A percentile compares a stretch with the other conserved stretches of the same genome.
Conservation (phyloP, 2,888 invertebrate species). For the Leptarthrus brevirostris region DNA sequence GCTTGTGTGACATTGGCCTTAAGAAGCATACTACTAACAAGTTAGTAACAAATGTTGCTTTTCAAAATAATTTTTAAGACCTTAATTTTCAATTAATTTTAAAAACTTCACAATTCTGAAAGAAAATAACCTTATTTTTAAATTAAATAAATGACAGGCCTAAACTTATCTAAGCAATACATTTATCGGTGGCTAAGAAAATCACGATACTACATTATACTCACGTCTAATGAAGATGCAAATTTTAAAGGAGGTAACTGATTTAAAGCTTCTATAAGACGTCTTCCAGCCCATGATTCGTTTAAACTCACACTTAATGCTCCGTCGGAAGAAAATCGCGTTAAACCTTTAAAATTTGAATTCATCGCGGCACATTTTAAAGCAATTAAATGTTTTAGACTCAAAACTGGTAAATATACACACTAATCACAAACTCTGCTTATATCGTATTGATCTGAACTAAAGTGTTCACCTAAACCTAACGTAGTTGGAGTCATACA, state of each 20-base stretch:
- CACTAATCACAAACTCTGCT: slow-evolving; percentile 11
- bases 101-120: too few species aligned
- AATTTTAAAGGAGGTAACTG: slow-evolving; percentile 61
- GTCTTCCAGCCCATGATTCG: slow-evolving; percentile 73
- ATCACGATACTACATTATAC: too few species aligned
- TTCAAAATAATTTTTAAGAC: too few species aligned
- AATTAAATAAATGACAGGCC: too few species aligned
- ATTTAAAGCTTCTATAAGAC: slow-evolving; percentile 68
- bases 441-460: slow-evolving; percentile 10
- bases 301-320: slow-evolving; percentile 70
- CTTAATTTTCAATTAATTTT: too few species aligned
- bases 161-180: too few species aligned
- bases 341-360: slow-evolving; percentile 54
- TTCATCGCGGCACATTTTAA: slow-evolving; percentile 45
- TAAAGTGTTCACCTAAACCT: not conserved
- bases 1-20: too few species aligned
- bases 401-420: not conserved
- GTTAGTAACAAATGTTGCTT: too few species aligned
- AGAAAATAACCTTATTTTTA: too few species aligned
- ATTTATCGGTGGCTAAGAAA: too few species aligned
- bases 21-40: too few species aligned
- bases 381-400: not conserved
- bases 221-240: slow-evolving; percentile 60
- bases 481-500: not conserved
- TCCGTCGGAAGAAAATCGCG: slow-evolving; percentile 56